Evolutionary conservation across 1,140 invertebrate species (phyloP), one percentile per base, ranked within the genome.

Genomic region (Drosophila melanica): DNA sequence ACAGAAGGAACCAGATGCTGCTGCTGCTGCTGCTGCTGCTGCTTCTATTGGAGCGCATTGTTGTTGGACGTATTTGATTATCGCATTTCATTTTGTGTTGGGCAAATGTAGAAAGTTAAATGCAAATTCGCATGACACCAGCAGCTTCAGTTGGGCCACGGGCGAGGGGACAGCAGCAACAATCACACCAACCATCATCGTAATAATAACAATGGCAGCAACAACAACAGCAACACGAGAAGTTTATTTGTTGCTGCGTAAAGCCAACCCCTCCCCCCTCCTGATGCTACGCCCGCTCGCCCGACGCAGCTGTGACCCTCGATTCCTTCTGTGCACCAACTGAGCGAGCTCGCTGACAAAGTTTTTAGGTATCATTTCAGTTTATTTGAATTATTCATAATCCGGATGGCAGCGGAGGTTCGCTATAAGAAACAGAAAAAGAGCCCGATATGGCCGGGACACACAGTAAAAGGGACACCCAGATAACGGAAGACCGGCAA

Each of bases 311-410:
- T 76, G 48, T 74, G 60, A 66, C 73, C 45, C 48, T 42, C 69
- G 60, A 53, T 60, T 45, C 42, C 35, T 48, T 66, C 50, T 62
- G 71, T 66, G 57, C 63, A 42, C 20, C 60, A 59, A 16, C 14
- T 35, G 27, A 14, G 48, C 20, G 14, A 54, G 41, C 47, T 76
- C 44, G 80, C 80, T 87, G 84, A 89, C 84, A 89, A 89, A 89
- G 80, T 89, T 89, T 89, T 89, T 89, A 80, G 84, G 84, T 89
- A 89, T 89, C 84, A 89, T 89, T 89, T 78, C 84, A 77, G 84
- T 89, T 89, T 89, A 89, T 89, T 89, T 89, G 84, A 89, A 89
- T 89, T 89, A 89, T 89, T 89, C 84, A 89, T 89, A 89, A 89
- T 89, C 79, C 84, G 70, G 58, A 62, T 80, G 69, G 50, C 67